Conservation (phyloP, 2,113 vertebrate species). For the Fukomys damarensis region DNA sequence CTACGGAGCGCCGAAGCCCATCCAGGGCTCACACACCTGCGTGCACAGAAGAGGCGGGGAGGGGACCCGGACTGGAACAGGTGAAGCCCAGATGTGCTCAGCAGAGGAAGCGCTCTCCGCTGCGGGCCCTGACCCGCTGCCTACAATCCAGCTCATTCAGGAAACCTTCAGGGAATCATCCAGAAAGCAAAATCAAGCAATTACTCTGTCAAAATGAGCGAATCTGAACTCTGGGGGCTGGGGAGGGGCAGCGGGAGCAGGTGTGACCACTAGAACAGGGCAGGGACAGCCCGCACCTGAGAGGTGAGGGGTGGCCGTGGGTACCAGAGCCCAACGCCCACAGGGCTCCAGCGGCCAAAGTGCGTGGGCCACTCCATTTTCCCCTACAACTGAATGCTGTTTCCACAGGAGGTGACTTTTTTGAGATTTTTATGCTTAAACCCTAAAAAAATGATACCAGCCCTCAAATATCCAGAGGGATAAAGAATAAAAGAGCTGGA, state of each 20-base stretch:
- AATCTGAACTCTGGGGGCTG: slow-evolving; percentile 58
- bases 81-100: background rate
- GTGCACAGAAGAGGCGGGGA: background rate
- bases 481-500: background rate
- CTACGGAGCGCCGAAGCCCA: background rate
- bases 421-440: background rate
- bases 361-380: background rate
- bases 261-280: too few species aligned
- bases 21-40: background rate
- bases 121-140: background rate
- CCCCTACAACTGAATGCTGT: background rate
- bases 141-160: background rate
- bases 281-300: too few species aligned
- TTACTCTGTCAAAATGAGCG: slow-evolving; percentile 70
- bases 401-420: background rate
- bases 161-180: background rate
- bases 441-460: background rate
- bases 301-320: slow-evolving; percentile 71
- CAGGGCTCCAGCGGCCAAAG: too few species aligned
- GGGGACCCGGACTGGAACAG: background rate
- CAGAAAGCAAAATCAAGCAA: slow-evolving; percentile 71
- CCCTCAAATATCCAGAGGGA: background rate
- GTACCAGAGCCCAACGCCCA: slow-evolving; percentile 44
- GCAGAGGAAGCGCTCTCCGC: background rate
- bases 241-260: background rate